Base-by-base conservation (phyloP, 2,888 invertebrate species). In the Meta bourneti region DNA sequence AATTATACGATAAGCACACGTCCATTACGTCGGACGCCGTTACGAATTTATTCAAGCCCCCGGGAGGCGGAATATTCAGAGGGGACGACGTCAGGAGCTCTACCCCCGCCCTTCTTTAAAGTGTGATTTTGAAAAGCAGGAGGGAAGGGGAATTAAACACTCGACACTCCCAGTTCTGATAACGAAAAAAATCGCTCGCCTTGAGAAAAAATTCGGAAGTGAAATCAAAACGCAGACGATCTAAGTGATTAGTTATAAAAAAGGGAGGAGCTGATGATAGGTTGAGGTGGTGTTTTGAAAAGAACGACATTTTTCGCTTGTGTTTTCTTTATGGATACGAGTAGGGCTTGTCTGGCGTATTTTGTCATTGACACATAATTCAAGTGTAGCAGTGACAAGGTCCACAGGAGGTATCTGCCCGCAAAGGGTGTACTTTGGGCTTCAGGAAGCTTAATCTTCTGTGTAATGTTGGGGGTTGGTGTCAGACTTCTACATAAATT, bases 191-290 rank as follows among this genome's bases (percentile, higher is more conserved):
- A 69, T 2, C 34, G 61, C 49, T 70, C 70, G 74, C 54, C 54
- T 2, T 34, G 34, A n/a, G n/a, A 34, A 34, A 34, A 75, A 75
- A 61, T 54, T 52, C 74, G 54, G 74, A 74, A 84, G 84, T 61
- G 5, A 11, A 9, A 83, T 72, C 48, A 54, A 75, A 79, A 61
- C 4, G 34, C 54, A 61, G 61, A 61, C 49, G 79, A 79, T 19
- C 52, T 49, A 78, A 79, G 80, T 87, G 79, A 88, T 88, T 88
- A 72, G 80, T 88, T 81, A 88, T 61, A 61, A 74, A 69, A 90
- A 61, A 20, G 52, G 90, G 79, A 74, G 90, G 84, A 90, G 83
- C 79, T 84, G 90, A 79, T 79, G 84, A 84, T 78, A 90, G 83
- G 89, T 78, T 77, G 51, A 78, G 74, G 90, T 90, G 84, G 84